These are phyloP conservation scores for Tupaia tana DNA, from an alignment of 2,113 vertebrate genomes.

Conservation along the genomic window DNA sequence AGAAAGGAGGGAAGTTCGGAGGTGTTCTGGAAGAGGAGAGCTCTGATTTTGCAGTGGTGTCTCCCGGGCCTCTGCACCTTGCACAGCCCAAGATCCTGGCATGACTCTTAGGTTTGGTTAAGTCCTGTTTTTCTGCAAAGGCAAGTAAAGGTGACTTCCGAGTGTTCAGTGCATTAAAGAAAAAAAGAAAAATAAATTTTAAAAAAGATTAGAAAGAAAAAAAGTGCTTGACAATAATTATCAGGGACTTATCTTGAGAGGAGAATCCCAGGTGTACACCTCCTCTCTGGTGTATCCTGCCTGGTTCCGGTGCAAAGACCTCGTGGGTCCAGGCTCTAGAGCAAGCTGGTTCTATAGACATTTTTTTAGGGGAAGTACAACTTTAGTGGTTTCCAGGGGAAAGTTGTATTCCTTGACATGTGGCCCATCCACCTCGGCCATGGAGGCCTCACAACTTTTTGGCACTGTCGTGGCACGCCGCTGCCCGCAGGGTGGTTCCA, in stretches of 20 bases:
- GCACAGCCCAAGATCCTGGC: constrained; percentile 66
- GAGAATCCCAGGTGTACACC: neutral
- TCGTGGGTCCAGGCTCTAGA: neutral
- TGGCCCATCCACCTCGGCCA: constrained; percentile 54
- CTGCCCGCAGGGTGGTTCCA: constrained; percentile 85
- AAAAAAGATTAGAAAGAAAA: constrained; percentile 26
- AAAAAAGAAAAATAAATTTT: constrained; percentile 68
- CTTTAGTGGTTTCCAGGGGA: constrained; percentile 49
- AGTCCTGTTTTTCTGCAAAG: constrained; percentile 85
- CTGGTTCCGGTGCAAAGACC: neutral
- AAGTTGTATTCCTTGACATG: constrained; percentile 59
- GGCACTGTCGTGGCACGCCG: constrained; percentile 86
- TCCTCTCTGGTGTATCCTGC: neutral
- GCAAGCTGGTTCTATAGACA: constrained; percentile 61
- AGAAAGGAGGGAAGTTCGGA: constrained; percentile 39
- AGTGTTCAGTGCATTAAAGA: constrained; percentile 78
- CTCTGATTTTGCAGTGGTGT: constrained; percentile 34
- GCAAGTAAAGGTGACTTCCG: constrained; percentile 85
- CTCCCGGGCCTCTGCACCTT: constrained; percentile 65
- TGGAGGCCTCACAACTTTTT: constrained; percentile 89
- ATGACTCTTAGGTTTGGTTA: constrained; percentile 76
- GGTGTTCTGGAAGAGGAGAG: constrained; percentile 64
- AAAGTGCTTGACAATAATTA: constrained; percentile 85
- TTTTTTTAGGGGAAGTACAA: constrained; percentile 72
- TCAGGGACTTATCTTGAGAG: constrained; percentile 58